Base-by-base conservation (phyloP, 2,113 vertebrate genomes). In the Gallinago undulata region DNA sequence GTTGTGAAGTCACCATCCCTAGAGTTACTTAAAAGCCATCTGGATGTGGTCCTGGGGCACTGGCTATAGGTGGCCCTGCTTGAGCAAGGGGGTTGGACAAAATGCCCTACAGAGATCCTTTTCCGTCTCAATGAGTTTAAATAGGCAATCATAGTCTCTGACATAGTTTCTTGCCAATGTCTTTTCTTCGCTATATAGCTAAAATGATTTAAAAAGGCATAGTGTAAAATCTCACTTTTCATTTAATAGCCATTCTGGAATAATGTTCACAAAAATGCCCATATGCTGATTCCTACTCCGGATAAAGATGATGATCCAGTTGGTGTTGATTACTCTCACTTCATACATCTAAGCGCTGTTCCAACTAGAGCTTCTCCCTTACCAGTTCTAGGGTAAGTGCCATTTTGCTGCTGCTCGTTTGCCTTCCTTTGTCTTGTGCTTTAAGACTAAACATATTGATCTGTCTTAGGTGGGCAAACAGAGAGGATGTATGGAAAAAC, bases 401-500 rank as follows among this genome's bases (percentile, higher is more conserved):
- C 7, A 4, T 51, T 91, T 60, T 75, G 77, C 89, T 81, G 53
- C 75, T 93, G 50, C 37, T 85, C 51, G 15, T 56, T 75, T 94
- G 64, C 64, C 22, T 73, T 13, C 27, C 76, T 41, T 70, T 35
- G 19, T 39, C 51, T 82, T 35, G 1, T 22, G 18, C 41, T 23
- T 74, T 24, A 21, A 68, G 23, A 53, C 64, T 95, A 24, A 93
- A 33, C 16, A 3, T 53, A 13, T 4, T 78, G 37, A n/a, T 87
- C 53, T 64, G 23, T 92, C 66, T 55, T 92, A 99, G 99, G 95
- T 99, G 99, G 99, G 99, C 98, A 19, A 99, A 98, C 96, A 98
- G 98, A 90, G 99, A 99, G 21, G 99, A 99, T 1, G 99, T 99
- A 2, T 99, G 99, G 99, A 98, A 97, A 96, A 99, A 99, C 95